Conservation (phyloP, 2,113 vertebrate genomes). For the Buteo buteo region DNA sequence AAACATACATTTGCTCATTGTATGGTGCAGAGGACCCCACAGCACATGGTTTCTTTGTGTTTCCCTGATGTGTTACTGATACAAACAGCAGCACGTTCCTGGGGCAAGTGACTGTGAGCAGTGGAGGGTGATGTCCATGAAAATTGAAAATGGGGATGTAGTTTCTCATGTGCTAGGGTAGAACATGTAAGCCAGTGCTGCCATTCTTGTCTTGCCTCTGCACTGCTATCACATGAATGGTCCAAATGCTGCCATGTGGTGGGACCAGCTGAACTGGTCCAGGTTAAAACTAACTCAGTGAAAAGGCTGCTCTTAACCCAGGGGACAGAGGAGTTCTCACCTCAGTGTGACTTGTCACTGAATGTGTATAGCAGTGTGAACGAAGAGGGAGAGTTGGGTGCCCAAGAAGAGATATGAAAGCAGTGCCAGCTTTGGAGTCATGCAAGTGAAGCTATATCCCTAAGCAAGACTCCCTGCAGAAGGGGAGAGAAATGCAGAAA, state of each 20-base stretch:
- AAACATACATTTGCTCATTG: accelerated
- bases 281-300: not conserved
- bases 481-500: not conserved
- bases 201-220: not conserved
- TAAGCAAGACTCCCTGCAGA: not conserved
- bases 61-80: not conserved
- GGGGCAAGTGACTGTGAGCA: not conserved
- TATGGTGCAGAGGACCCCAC: not conserved
- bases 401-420: not conserved
- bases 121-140: not conserved
- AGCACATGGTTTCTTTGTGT: not conserved
- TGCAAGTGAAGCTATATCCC: not conserved
- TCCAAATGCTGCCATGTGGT: not conserved
- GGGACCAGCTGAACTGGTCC: not conserved
- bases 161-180: not conserved
- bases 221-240: accelerated
- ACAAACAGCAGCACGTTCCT: not conserved
- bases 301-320: not conserved
- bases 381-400: not conserved
- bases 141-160: not conserved
- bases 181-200: not conserved
- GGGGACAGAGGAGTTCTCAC: not conserved
- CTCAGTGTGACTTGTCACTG: not conserved
- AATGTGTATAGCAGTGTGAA: not conserved
- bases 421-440: not conserved